A percentile compares a stretch with the other conserved stretches of the same genome.
Evolutionary conservation across 2,888 invertebrate genomes (phyloP).

Genomic region (Galerucella nymphaeae): DNA sequence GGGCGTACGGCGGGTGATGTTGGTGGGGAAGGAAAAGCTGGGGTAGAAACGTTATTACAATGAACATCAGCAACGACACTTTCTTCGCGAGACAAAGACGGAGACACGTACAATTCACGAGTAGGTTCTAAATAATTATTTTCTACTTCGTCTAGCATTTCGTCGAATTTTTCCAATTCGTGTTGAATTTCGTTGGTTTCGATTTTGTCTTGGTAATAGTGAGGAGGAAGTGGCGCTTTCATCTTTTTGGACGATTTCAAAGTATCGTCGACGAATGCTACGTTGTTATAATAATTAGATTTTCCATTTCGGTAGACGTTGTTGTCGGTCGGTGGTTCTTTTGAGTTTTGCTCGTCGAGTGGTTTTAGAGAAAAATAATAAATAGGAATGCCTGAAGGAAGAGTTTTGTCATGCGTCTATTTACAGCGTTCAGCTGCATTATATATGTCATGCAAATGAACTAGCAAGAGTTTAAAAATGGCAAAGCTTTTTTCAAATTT

Average conservation of each 20-base stretch:
- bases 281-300: constrained; percentile 28
- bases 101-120: constrained; percentile 54
- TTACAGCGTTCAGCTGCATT: constrained; percentile 51
- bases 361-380: constrained; percentile 57
- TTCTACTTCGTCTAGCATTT: constrained; percentile 48
- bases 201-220: constrained; percentile 38
- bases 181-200: constrained; percentile 43
- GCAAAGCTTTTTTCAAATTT: constrained; percentile 9
- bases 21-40: constrained; percentile 33
- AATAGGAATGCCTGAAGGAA: constrained; percentile 60
- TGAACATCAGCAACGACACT: constrained; percentile 71
- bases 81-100: constrained; percentile 59
- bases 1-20: not conserved
- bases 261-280: constrained; percentile 31
- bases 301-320: constrained; percentile 21
- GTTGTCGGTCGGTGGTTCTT: constrained; percentile 26
- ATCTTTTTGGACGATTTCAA: constrained; percentile 40
- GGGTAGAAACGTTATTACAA: constrained; percentile 65
- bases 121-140: constrained; percentile 40
- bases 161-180: constrained; percentile 49
- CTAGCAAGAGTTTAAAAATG: constrained; percentile 8
- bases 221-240: constrained; percentile 38
- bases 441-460: constrained; percentile 23
- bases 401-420: constrained; percentile 53
- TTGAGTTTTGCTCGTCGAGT: constrained; percentile 46